Evolutionary conservation across 1,140 invertebrate genomes (phyloP).

Genomic region (Dufourea novaeangliae): DNA sequence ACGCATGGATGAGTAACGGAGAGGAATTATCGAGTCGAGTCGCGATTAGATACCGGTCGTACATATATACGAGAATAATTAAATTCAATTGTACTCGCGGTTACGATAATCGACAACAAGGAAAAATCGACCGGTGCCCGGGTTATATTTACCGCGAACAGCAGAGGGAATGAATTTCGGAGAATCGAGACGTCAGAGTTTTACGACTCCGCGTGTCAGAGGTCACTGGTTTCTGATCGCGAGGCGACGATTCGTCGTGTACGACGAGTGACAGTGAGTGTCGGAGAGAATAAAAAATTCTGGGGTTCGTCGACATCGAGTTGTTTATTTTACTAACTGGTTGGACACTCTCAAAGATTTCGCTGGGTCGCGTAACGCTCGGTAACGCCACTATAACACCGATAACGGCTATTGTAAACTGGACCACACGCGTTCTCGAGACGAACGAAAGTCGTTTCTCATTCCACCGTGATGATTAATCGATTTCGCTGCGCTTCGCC

Average conservation of each 20-base stretch:
- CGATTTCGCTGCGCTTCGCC: not conserved
- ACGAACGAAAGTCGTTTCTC: not conserved
- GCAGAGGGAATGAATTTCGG: slow-evolving; percentile 34
- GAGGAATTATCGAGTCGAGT: not conserved
- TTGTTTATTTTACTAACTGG: slow-evolving; percentile 9
- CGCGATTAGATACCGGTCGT: slow-evolving; percentile 34
- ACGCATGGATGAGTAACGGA: slow-evolving; percentile 1
- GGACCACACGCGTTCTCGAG: slow-evolving; percentile 14
- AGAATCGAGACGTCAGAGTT: slow-evolving; percentile 40
- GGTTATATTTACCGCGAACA: not conserved
- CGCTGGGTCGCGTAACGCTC: not conserved
- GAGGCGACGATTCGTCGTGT: slow-evolving; percentile 19
- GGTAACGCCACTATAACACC: not conserved
- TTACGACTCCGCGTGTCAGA: slow-evolving; percentile 37
- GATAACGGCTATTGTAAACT: slow-evolving; percentile 45
- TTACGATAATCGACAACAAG: not conserved
- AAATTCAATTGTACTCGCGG: not conserved
- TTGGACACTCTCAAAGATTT: slow-evolving; percentile 24
- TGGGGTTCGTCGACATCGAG: slow-evolving; percentile 24
- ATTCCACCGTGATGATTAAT: slow-evolving; percentile 35
- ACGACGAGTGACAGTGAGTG: not conserved
- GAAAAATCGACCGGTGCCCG: not conserved
- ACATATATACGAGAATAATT: slow-evolving; percentile 19
- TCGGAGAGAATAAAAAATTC: slow-evolving; percentile 26
- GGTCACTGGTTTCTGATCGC: slow-evolving; percentile 30